Percentiles rank a stretch among this genome's conserved stretches.
Conservation (phyloP, 2,797 vertebrate genomes). For the Chaenodraco wilsoni region DNA sequence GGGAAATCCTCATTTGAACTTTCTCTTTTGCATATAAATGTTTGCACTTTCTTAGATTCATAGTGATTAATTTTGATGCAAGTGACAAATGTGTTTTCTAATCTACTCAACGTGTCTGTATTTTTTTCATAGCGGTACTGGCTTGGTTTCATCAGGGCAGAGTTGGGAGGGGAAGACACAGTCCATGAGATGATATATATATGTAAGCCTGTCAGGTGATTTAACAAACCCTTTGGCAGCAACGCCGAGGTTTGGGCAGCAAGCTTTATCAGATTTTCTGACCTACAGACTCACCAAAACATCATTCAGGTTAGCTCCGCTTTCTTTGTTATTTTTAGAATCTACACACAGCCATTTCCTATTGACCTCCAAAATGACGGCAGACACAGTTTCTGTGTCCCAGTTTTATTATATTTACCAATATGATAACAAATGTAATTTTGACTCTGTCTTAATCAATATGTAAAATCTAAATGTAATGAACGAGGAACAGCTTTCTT, state of each 20-base stretch:
- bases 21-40: slow-evolving; percentile 5
- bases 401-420: neutral
- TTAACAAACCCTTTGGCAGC: slow-evolving; percentile 25
- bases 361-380: neutral
- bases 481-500: too few relatives aligned
- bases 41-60: slow-evolving; percentile 8
- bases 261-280: slow-evolving; percentile 5
- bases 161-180: neutral
- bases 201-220: slow-evolving; percentile 27
- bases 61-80: slow-evolving; percentile 8
- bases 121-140: neutral
- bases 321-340: neutral
- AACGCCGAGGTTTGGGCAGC: neutral
- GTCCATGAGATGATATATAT: slow-evolving; percentile 26
- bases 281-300: slow-evolving; percentile 9
- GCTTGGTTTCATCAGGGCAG: slow-evolving; percentile 1
- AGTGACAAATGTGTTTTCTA: slow-evolving; percentile 23
- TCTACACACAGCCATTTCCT: neutral
- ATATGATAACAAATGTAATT: too few relatives aligned
- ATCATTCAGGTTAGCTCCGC: neutral
- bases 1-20: slow-evolving; percentile 27
- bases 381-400: neutral
- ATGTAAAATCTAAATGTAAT: too few relatives aligned
- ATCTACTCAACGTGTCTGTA: slow-evolving; percentile 2
- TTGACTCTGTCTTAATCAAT: too few relatives aligned